Conservation (phyloP, 2,797 vertebrate species). For the Cyclura pinguis region DNA sequence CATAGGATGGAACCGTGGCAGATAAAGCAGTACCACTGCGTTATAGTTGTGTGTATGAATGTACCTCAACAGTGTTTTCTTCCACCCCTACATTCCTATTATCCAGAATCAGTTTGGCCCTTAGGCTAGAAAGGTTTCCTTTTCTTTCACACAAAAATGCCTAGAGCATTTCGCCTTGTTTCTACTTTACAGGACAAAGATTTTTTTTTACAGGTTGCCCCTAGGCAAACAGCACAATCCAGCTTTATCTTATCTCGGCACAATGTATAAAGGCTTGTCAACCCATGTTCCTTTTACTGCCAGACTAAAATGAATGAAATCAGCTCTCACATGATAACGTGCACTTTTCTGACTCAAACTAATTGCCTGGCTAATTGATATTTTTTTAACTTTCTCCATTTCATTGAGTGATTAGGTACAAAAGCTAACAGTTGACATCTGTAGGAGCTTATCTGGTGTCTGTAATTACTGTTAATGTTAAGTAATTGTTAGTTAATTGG, state of each 20-base stretch:
- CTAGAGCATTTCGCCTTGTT: neutral
- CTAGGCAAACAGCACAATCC: conserved; percentile 78
- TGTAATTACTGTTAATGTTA: conserved; percentile 96
- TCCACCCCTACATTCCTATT: neutral
- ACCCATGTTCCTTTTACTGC: conserved; percentile 80
- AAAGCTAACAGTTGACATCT: conserved; percentile 91
- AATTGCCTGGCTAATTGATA: conserved; percentile 90
- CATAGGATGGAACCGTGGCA: no score
- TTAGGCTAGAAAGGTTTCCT: no score
- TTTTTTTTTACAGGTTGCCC: neutral
- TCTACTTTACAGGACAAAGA: neutral
- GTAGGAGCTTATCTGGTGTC: conserved; percentile 89
- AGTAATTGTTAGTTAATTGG: conserved; percentile 97
- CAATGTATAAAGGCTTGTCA: conserved; percentile 66
- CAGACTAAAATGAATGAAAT: conserved; percentile 89
- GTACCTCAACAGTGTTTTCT: no score
- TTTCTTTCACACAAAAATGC: neutral
- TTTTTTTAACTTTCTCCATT: conserved; percentile 92
- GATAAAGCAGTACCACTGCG: no score
- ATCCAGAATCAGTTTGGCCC: no score
- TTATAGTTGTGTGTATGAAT: no score
- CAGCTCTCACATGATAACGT: conserved; percentile 85
- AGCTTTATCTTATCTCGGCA: conserved; percentile 82
- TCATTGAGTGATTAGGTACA: conserved; percentile 91
- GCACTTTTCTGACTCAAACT: conserved; percentile 88